Evolutionary conservation across 2,888 invertebrate genomes (phyloP), one percentile per base, ranked within the genome.

Genomic region (Isoperla grammatica): DNA sequence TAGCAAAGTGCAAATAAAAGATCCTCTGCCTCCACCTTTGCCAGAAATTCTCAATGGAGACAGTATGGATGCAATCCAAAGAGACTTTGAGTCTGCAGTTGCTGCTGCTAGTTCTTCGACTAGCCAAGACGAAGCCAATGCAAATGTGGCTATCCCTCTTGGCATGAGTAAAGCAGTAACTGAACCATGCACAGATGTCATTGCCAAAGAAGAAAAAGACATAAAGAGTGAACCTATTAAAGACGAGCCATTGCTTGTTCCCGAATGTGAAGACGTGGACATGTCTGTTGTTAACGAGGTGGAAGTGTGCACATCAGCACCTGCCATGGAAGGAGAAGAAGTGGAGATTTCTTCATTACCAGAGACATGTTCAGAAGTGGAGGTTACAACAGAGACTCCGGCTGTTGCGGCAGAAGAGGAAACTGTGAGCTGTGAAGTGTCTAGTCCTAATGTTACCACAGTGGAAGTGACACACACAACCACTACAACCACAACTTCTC

Each of bases 1-100:
- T 23, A 86, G 86, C 71, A 74, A 87, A 61, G 87, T 19, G 19
- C 17, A 15, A 4, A 13, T 29, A 23, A 37, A 15, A 39, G 37
- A 17, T 2, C 17, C 20, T 13, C 5, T 15, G 9, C 19, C 39
- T 15, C 12, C 13, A 8, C 22, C 46, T 9, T 5, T 20, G 2
- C 9, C 11, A 15, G 13, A 17, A 19, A 22, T 9, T 2, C 4
- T 37, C 11, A 15, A 5, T 12, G 53, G 23, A 11, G 60, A 64
- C 35, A 60, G 53, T 43, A 60, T 64, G 61, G 82, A 82, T 67
- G 79, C 78, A 22, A 81, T 85, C 60, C 75, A 81, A 62, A 80
- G 81, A 61, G 85, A 85, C 69, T 73, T 85, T 60, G 73, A 83
- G 53, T 80, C 81, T 1, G 81, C 83, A 2, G 79, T 84, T 22